Base-by-base conservation (phyloP, 2,888 invertebrate species). In the Zhengitettix transpicula region DNA sequence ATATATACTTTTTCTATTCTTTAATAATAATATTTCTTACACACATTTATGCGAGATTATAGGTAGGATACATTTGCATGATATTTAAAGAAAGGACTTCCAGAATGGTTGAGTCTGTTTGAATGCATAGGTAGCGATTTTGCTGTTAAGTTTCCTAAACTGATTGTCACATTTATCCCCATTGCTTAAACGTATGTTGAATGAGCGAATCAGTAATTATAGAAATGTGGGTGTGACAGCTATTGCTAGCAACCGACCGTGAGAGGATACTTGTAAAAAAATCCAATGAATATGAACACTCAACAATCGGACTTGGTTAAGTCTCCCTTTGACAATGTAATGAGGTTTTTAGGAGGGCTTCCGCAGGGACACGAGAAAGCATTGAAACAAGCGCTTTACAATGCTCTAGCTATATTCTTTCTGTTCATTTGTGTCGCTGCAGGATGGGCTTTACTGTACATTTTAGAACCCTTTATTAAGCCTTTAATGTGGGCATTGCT, bases 401-500 rank as follows among this genome's bases (percentile, higher is more conserved):
- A 91, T 75, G 88, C 89, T 9, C 80, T 89, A 62, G 90, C 90
- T n/a, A 74, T 89, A 59, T 81, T 89, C 66, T 78, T 91, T 65
- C 75, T 91, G 63, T 75, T 81, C 53, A 71, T 87, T 57, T 81
- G 82, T 66, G 81, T 81, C 69, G 81, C 81, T 47, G 87, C 86
- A 15, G 78, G 84, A 52, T 85, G 84, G 71, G 88, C 89, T 1
- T 78, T 93, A 10, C 93, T 89, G 72, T 80, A 89, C 64, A 88
- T 92, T 65, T 75, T 96, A 42, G 88, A 90, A 67, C 94, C 95
- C 0, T 97, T 96, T 73, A 82, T 98, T 44, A 87, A 91, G 66
- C 96, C 98, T 0, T 74, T 99, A 58, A 80, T 97, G 66, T 99
- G 98, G 98, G 96, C 98, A 0, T 77, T 95, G 60, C 77, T 99